These are phyloP conservation scores for Eurosta solidaginis DNA, from an alignment of 1,140 invertebrate species.

Conservation along the genomic window DNA sequence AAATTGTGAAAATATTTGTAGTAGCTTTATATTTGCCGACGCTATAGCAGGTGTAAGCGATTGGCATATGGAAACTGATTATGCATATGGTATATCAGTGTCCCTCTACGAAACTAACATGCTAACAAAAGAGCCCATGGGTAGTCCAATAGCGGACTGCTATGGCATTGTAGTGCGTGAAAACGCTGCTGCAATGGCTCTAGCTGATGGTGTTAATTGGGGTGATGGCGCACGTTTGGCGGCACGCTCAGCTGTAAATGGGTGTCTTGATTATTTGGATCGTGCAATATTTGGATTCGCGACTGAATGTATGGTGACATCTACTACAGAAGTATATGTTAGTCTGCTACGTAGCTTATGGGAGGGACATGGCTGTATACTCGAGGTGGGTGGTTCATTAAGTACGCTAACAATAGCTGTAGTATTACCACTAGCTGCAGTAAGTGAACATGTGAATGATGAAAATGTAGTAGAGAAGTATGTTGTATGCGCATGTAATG, in stretches of 20 bases:
- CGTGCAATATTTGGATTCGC: conserved; percentile 70
- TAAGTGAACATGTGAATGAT: conserved; percentile 25
- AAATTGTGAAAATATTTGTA: neutral
- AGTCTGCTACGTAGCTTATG: conserved; percentile 82
- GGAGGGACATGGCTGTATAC: conserved; percentile 84
- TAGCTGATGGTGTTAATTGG: conserved; percentile 95
- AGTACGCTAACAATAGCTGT: conserved; percentile 85
- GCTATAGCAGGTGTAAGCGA: conserved; percentile 69
- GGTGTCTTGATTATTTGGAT: conserved; percentile 84
- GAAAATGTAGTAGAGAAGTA: conserved; percentile 62
- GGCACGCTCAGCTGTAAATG: conserved; percentile 86
- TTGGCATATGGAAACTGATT: conserved; percentile 70
- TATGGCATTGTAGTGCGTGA: conserved; percentile 81
- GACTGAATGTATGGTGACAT: conserved; percentile 47
- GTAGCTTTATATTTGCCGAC: conserved; percentile 33
- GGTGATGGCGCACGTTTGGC: conserved; percentile 86
- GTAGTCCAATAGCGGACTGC: conserved; percentile 89
- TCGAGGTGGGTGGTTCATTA: conserved; percentile 83
- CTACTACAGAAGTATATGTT: conserved; percentile 73
- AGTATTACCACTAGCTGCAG: conserved; percentile 67
- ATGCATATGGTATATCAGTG: conserved; percentile 72
- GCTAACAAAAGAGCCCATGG: conserved; percentile 73
- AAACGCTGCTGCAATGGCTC: conserved; percentile 79
- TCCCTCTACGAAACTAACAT: conserved; percentile 83
- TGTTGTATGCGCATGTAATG: conserved; percentile 88